Base-by-base conservation (phyloP, 2,113 vertebrate genomes). In the Anguilla japonica region DNA sequence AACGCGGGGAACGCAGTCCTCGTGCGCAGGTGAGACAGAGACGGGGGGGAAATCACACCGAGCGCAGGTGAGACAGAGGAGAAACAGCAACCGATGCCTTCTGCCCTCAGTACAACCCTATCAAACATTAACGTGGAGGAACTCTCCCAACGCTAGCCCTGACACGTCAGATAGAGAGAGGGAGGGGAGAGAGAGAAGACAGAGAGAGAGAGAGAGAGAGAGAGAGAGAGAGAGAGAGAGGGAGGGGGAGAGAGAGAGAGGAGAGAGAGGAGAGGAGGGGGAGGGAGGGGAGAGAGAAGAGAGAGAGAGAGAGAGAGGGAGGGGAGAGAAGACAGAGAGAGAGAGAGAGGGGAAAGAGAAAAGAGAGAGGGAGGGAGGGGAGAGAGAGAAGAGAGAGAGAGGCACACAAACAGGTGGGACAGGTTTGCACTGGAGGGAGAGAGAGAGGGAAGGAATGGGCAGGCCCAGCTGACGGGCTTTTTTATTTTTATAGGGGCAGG, bases 101-200 rank as follows among this genome's bases (percentile, higher is more conserved):
- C 78, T 67, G 87, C 78, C 40, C 40, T 78, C 34, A 34, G 39
- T 81, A 67, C 78, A 53, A 26, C n/a, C 53, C 79, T 81, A 34
- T 79, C 26, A 84, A 87, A 84, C 63, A 84, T 57, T 84, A 57
- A 87, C 60, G 71, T 41, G 13, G 83, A 87, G 26, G 43, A 81
- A 41, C 4, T n/a, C 63, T 78, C 63, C 79, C 79, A 56, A 39
- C 14, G 34, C 87, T 39, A 82, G 87, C 84, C 80, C 39, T 34
- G 9, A 82, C 87, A 88, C 79, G 79, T 85, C 63, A 50, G 0
- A 20, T 41, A 85, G 57, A 63, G 34, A 81, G 43, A 56, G 82
- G 57, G 79, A 78, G 83, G 34, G 34, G 34, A 34, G 34, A 34
- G 34, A 34, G 34, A 34, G 34, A 34, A 87, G 82, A 53, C 84